Base-by-base conservation (phyloP, 23 tunicate genomes). In the Aplidium turbinatum region DNA sequence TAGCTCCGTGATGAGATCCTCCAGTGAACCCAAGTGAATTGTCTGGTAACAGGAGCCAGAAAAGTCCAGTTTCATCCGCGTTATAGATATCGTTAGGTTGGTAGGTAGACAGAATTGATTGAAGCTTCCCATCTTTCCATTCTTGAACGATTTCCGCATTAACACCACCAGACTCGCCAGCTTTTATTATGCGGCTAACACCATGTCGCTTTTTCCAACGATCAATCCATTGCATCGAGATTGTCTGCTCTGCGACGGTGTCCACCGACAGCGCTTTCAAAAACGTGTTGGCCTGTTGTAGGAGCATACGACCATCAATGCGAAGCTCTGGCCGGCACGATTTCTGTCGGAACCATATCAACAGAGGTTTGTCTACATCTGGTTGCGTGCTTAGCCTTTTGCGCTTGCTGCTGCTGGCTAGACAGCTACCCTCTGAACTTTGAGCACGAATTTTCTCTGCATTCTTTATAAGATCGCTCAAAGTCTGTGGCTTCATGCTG, bases 181-280 rank as follows among this genome's bases (percentile, higher is more conserved):
- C 73, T 66, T 66, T 66, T 35, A 20, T 66, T 33, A 35, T 20
- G 51, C 73, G 73, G 38, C 73, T 66, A 66, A 66, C 27, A 35
- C 73, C 52, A 66, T 66, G 73, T 20, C 28, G 73, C 51, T 66
- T 66, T 66, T 66, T 66, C 73, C 73, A 66, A 30, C 52, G 73
- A 66, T 66, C 73, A 35, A 66, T 66, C 52, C 52, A 66, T 33
- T 51, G 52, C 26, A 33, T 66, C 25, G 73, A 66, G 33, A 35
- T 38, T 35, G 73, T 66, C 52, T 38, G 50, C 21, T 66, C 51
- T 35, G 73, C 16, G 21, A 34, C 21, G 35, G 73, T 66, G 52
- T 66, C 52, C 73, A 66, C 6, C 33, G 18, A 66, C 73, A 66
- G 51, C 27, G 16, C 52, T 66, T 21, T 20, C 25, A 66, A 66